Evolutionary conservation across 2,113 vertebrate species (phyloP).

Genomic region (Platichthys flesus): DNA sequence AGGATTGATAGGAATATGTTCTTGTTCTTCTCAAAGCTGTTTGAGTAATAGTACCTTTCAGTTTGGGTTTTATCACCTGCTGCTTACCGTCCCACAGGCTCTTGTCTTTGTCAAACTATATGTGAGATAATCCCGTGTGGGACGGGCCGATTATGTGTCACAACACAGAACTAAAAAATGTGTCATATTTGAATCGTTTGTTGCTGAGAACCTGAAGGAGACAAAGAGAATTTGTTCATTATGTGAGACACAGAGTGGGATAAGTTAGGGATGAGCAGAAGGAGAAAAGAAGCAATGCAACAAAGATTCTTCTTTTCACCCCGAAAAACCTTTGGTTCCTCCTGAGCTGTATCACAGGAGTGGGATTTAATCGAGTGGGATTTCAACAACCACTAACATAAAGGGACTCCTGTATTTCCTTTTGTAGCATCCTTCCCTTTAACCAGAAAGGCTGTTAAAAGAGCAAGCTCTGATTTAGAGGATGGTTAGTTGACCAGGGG

Average conservation of each 20-base stretch:
- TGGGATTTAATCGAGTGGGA: background rate
- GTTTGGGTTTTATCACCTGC: slow-evolving; percentile 25
- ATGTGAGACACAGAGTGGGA: background rate
- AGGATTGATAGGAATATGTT: background rate
- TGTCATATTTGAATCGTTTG: slow-evolving; percentile 13
- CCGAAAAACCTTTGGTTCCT: background rate
- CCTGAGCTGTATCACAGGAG: background rate
- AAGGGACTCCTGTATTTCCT: background rate
- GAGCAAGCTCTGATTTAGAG: slow-evolving; percentile 9
- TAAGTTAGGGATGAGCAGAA: background rate
- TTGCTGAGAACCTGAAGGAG: background rate
- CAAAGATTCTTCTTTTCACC: too few species aligned
- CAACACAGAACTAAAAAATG: slow-evolving; percentile 15
- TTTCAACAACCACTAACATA: background rate
- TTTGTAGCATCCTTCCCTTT: background rate
- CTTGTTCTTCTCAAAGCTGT: slow-evolving; percentile 1
- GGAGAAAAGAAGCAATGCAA: background rate
- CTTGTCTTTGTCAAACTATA: slow-evolving; percentile 34
- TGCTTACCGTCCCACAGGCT: slow-evolving; percentile 29
- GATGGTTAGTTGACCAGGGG: slow-evolving; percentile 22
- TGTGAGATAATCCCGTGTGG: slow-evolving; percentile 44
- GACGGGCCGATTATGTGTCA: slow-evolving; percentile 29
- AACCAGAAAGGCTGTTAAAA: background rate
- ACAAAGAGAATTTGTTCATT: background rate
- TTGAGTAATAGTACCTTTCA: slow-evolving; percentile 47